Evolutionary conservation across 2,797 vertebrate genomes (phyloP), one percentile per base, ranked within the genome.

Genomic region (Gymnothorax reevesii): DNA sequence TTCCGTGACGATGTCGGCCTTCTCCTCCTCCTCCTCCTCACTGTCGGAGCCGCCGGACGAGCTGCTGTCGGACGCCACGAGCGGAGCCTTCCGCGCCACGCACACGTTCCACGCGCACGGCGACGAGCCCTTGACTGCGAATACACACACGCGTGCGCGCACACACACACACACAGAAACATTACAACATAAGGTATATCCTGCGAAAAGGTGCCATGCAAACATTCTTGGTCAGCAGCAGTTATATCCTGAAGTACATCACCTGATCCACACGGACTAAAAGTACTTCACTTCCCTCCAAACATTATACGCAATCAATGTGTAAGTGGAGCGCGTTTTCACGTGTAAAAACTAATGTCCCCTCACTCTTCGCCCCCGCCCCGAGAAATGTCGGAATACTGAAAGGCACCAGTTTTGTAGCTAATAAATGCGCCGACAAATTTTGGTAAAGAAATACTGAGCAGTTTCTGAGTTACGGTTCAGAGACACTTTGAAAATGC

Each of bases 21-120:
- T 93, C 0, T 95, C 94, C 27, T 97, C 92, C 0, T 95, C 95
- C 0, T 96, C 95, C 3, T 97, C 96, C 42, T 97, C 94, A 0
- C 96, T 96, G 92, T 96, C 95, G 0, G 97, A 97, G 62, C 96
- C 96, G 1, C 95, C 97, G 0, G 97, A 97, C 87, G 97, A 97
- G 94, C 97, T 97, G 94, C 97, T 96, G 94, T 97, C 97, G 0
- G 97, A 95, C 75, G 95, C 96, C 87, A 94, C 93, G 25, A 95
- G 91, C 0, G 97, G 96, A 0, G 95, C 94, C 86, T 96, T 97
- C 88, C 92, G 93, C 0, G 92, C 88, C 77, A 95, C 94, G 12
- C 94, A 95, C 27, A 89, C 93, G 1, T 94, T 95, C 94, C 94
- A 96, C 10, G 92, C 91, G 0, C 94, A 95, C 0, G 95, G 94